Base-by-base conservation (phyloP, 1,140 invertebrate species). In the Latrodectus geometricus region DNA sequence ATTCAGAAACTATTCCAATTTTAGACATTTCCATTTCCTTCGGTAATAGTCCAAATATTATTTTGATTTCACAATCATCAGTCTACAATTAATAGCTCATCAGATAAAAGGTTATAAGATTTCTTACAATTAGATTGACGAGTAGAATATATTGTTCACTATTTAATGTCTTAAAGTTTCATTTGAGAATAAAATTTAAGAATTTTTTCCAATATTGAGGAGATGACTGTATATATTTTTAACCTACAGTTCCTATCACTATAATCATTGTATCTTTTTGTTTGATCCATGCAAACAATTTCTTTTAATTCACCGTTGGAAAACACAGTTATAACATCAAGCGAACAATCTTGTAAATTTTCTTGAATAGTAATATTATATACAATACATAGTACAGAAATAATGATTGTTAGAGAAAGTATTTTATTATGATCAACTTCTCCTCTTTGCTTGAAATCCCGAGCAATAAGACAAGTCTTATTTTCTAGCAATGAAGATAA, bases 181-280 rank as follows among this genome's bases (percentile, higher is more conserved):
- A 52, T 69, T 61, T 56, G 8, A 14, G 7, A 20, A 84, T 9
- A n/a, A 78, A 76, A 17, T 79, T 9, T 23, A 17, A 11, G 52
- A 88, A 70, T 52, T 87, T 90, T 74, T 90, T 88, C 80, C 91
- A 90, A 90, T 91, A 92, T 21, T 82, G 88, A 65, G 89, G 83
- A 48, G 89, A 88, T 14, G 90, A 88, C 82, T 91, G 91, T 84
- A 89, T 90, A 92, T 70, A 77, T 89, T 74, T 89, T 89, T 89
- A 89, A 21, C 69, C 82, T 87, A 52, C 89, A 91, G 35, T 89
- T 90, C 48, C 72, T 54, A 66, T 20, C 48, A 21, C 80, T 77
- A 15, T 52, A 49, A 20, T 48, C 70, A 9, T 56, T 54, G 23
- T 69, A 88, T n/a, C 81, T 90, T 78, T 90, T n/a, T n/a, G n/a